These are phyloP conservation scores for Montipora foliosa DNA, from an alignment of 64 coral and sea anemone genomes.

Conservation along the genomic window DNA sequence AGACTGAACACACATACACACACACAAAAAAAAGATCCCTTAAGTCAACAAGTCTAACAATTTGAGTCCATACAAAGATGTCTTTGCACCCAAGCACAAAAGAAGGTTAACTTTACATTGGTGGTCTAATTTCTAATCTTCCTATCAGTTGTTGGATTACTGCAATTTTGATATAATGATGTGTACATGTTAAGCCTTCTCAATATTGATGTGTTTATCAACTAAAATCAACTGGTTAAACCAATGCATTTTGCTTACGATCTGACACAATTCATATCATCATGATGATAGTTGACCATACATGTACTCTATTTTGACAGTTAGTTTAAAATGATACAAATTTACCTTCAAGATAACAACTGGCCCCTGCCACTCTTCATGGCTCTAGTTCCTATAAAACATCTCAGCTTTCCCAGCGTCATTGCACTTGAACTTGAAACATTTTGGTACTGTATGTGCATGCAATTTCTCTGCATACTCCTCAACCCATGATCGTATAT, in stretches of 20 bases:
- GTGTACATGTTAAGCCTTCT: background rate
- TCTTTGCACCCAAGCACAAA: background rate
- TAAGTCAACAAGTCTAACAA: too few relatives aligned
- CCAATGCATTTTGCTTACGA: too few relatives aligned
- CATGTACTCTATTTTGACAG: background rate
- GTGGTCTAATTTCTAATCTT: background rate
- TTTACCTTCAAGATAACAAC: conserved; percentile 26
- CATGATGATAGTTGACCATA: background rate
- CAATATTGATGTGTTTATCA: background rate
- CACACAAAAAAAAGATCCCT: background rate
- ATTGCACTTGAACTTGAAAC: conserved; percentile 50
- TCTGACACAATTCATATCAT: too few relatives aligned
- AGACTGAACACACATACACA: too few relatives aligned
- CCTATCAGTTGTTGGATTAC: background rate
- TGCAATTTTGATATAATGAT: background rate
- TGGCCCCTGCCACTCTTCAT: conserved; percentile 39
- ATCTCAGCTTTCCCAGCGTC: conserved; percentile 22
- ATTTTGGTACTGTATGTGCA: conserved; percentile 40
- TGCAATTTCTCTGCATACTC: background rate
- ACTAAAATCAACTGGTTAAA: too few relatives aligned
- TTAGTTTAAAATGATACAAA: background rate
- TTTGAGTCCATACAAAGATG: background rate
- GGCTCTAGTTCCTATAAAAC: conserved; percentile 66
- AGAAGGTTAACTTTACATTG: background rate
- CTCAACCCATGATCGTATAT: background rate